Base-by-base conservation (phyloP, 2,888 invertebrate species). In the Leptothorax acervorum region DNA sequence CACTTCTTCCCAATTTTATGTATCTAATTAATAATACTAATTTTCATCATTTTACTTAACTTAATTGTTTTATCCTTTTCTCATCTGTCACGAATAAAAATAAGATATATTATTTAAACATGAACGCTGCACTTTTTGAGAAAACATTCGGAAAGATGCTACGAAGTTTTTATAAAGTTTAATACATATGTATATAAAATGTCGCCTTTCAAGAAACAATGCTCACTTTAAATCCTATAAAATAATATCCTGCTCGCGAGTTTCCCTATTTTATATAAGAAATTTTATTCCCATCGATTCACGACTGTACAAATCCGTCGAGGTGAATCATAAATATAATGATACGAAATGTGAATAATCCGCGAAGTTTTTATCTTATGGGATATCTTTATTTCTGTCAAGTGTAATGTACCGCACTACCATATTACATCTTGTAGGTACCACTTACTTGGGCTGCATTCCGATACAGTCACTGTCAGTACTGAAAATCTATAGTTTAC, bases 311-410 rank as follows among this genome's bases (percentile, higher is more conserved):
- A 53, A 71, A 65, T 78, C 82, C 63, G 55, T 84, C 79, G 31
- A 42, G 48, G 23, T 18, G 51, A 74, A 70, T 62, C 82, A 66
- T 82, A 68, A 76, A 83, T 88, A 88, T 86, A 88, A 88, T 88
- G 88, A 84, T 66, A 66, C 76, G 70, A 88, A 83, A 81, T 88
- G 66, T 63, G 75, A 85, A 86, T 88, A 81, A 45, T 70, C 42
- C 55, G 45, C 53, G 60, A 42, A 79, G 75, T 79, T 84, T 63
- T 75, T 62, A 48, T 73, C 63, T 68, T 35, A 35, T 39, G 42
- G 1, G 31, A 4, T 55, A 60, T 18, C n/a, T 6, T 70, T 60
- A 53, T 48, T 4, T 57, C 51, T 39, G n/a, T 48, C 63, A 35
- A 63, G 35, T 35, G 15, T 48, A 42, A 57, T 73, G 4, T 39